Percentiles rank a stretch among this genome's conserved stretches.
These are phyloP conservation scores for Seriola quinqueradiata DNA, from an alignment of 2,113 vertebrate genomes.

Conservation along the genomic window DNA sequence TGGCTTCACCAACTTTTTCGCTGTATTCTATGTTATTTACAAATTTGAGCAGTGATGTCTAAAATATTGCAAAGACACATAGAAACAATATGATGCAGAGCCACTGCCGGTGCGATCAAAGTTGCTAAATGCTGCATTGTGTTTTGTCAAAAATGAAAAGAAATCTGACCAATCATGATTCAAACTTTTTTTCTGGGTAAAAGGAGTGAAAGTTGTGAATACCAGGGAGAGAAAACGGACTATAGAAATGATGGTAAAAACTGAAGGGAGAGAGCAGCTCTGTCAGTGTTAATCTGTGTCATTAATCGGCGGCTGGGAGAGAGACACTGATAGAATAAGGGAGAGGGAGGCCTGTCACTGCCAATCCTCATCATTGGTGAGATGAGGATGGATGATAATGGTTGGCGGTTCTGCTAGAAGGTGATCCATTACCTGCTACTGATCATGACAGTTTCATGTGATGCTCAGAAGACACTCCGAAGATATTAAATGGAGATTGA, in stretches of 20 bases:
- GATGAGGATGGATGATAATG: slow-evolving; percentile 39
- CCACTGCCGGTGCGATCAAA: no score
- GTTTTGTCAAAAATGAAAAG: background rate
- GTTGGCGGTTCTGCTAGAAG: slow-evolving; percentile 24
- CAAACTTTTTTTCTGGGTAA: background rate
- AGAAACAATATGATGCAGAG: background rate
- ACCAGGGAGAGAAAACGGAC: background rate
- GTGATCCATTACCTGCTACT: slow-evolving; percentile 19
- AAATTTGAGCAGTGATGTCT: background rate
- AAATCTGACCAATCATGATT: background rate
- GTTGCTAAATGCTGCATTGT: background rate
- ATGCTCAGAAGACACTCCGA: slow-evolving; percentile 19
- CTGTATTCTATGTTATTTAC: no score
- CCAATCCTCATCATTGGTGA: slow-evolving; percentile 22
- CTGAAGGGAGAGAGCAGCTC: slow-evolving; percentile 10
- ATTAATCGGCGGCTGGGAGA: slow-evolving; percentile 14
- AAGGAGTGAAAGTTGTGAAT: background rate
- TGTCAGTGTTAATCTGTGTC: slow-evolving; percentile 24
- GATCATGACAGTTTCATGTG: slow-evolving; percentile 4
- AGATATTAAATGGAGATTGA: slow-evolving; percentile 25
- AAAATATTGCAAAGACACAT: background rate
- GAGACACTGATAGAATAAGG: background rate
- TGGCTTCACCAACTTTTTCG: no score
- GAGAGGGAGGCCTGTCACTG: slow-evolving; percentile 14
- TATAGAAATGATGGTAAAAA: background rate